A percentile compares a stretch with the other conserved stretches of the same genome.
These are phyloP conservation scores for Drosophila melanosoma DNA, from an alignment of 2,888 invertebrate genomes.

Conservation along the genomic window DNA sequence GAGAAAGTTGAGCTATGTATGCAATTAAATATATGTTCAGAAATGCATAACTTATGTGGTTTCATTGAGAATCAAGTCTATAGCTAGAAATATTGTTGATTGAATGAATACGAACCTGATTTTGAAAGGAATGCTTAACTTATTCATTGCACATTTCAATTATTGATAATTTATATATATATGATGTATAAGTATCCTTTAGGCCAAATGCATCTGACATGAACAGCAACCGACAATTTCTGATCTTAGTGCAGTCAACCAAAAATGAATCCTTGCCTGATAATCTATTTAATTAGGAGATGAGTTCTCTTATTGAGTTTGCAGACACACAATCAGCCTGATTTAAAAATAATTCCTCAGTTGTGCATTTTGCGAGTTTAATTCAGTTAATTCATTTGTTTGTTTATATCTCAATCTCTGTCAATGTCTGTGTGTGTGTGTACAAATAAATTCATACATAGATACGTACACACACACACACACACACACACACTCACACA, in stretches of 20 bases:
- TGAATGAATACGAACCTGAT: not conserved
- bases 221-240: slow-evolving; percentile 2
- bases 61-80: not conserved
- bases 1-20: not conserved
- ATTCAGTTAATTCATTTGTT: slow-evolving; percentile 60
- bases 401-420: slow-evolving; percentile 25
- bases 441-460: slow-evolving; percentile 57
- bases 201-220: not conserved
- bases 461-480: slow-evolving; percentile 1
- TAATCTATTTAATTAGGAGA: not conserved
- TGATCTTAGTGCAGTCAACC: slow-evolving; percentile 18
- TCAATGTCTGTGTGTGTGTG: not conserved
- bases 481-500: slow-evolving; percentile 5
- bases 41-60: not conserved
- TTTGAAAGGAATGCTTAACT: not conserved
- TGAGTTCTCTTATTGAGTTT: slow-evolving; percentile 30
- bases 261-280: slow-evolving; percentile 8
- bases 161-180: not conserved
- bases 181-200: not conserved
- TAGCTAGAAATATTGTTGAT: not conserved
- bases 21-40: not conserved
- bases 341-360: slow-evolving; percentile 57
- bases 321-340: slow-evolving; percentile 30
- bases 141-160: not conserved
- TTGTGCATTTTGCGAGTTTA: slow-evolving; percentile 52